Evolutionary conservation across 2,113 vertebrate species (phyloP), one percentile per base, ranked within the genome.

Genomic region (Pelmatolapia mariae): DNA sequence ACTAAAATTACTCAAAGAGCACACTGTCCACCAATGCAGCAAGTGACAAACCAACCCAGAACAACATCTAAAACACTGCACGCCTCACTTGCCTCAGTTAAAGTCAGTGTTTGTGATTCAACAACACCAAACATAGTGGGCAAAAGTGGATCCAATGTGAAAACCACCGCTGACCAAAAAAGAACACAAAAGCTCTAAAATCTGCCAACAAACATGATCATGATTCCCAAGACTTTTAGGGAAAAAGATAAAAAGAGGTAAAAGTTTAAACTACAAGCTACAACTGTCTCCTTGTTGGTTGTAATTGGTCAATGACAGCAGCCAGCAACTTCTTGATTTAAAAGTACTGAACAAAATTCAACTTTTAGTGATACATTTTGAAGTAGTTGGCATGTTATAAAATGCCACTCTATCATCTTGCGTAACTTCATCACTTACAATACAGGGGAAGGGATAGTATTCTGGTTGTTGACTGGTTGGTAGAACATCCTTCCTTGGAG

Each of bases 401-500:
- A 57, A 57, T 26, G 1, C 12, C 54, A 15, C 57, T 31, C 57
- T 59, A 10, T 59, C 26, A 31, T 16, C 26, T 59, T 29, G 4
- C 10, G 0, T 5, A 16, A 29, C 4, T 16, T 61, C 29, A 33
- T 31, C 26, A 33, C 57, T 10, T 4, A 18, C 54, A 57, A 8
- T 1, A 36, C 1, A 36, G 61, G 18, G 4, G 10, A 66, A 22
- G 8, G 5, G 36, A 40, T 4, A 6, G n/a, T 68, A 38, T 38
- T 22, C 63, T 40, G 33, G 63, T 68, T 38, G 11, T 22, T 38
- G 63, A 8, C 36, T 68, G 36, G 7, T n/a, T 38, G 19, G 19
- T 38, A 68, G 61, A 38, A 68, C 61, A 66, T 66, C 10, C 18
- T 66, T 66, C 31, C 56, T 57, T 57, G 56, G 56, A 57, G 24